Evolutionary conservation across 2,113 vertebrate species (phyloP), one percentile per base, ranked within the genome.

Genomic region (Pipra filicauda): DNA sequence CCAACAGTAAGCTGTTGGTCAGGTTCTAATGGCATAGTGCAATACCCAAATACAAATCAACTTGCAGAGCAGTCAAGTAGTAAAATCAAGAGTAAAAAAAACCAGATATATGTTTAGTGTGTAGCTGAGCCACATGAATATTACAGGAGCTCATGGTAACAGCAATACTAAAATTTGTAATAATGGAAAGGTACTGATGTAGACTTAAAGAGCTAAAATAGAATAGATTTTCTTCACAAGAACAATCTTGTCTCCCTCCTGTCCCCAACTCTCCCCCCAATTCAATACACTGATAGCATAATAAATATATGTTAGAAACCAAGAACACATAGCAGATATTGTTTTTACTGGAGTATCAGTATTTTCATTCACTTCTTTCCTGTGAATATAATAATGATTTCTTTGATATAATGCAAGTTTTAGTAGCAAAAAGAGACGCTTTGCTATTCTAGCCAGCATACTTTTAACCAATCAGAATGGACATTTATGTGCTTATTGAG

Each of bases 241-340:
- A 81, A 54, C 13, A 55, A 75, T 81, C 30, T 64, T 46, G 21
- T 35, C 30, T 79, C 37, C 4, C 17, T 86, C n/a, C 15, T 1
- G 0, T 49, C 19, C 31, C 20, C 2, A 12, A 4, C 3, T 4
- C 11, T 46, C 20, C 9, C 14, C n/a, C 23, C 52, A 85, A 4
- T 48, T 61, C 44, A 78, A 20, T n/a, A 51, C 20, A 57, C 16
- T 26, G 35, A 72, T 37, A 28, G 11, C 35, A 71, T 55, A 58
- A 77, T 11, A 86, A 77, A 78, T 21, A 65, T 3, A 51, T 4
- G 3, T 44, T 48, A 72, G 35, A 89, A 93, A 67, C 8, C 13
- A 72, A 92, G 83, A 66, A 0, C 26, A 69, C 23, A 71, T 2
- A 92, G 39, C 37, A 91, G 62, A 70, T 88, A 83, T 2, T 73